These are phyloP conservation scores for Onychomys leucogaster DNA, from an alignment of 2,797 vertebrate species.

Conservation along the genomic window DNA sequence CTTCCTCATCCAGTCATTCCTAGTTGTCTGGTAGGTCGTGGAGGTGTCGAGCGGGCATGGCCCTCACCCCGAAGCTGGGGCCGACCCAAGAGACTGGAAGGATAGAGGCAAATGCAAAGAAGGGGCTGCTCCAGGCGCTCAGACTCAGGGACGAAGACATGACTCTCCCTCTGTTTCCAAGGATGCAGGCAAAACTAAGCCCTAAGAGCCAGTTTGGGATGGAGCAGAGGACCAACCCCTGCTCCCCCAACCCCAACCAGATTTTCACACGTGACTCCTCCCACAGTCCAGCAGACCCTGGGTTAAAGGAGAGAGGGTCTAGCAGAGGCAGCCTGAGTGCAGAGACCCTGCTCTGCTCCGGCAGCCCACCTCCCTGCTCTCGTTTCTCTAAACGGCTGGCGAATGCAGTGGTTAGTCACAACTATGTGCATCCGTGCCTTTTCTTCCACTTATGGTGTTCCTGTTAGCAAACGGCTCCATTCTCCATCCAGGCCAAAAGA, in stretches of 20 bases:
- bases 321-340: not conserved
- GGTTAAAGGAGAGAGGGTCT: too few species aligned
- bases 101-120: not conserved
- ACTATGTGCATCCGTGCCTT: not conserved
- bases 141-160: not conserved
- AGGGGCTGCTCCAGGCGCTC: not conserved
- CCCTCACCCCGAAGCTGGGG: not conserved
- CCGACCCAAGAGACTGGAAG: not conserved
- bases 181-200: not conserved
- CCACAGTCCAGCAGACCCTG: not conserved
- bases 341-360: not conserved
- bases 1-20: not conserved
- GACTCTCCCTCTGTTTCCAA: not conserved
- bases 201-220: not conserved
- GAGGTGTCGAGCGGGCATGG: not conserved
- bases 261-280: not conserved
- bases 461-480: not conserved
- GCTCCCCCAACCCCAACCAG: rapidly evolving
- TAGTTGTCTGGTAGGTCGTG: not conserved
- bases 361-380: not conserved
- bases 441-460: not conserved
- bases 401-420: not conserved
- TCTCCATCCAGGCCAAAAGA: not conserved
- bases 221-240: not conserved
- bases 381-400: not conserved